Conservation (phyloP, 2,888 invertebrate genomes). For the Drosophila leonis region DNA sequence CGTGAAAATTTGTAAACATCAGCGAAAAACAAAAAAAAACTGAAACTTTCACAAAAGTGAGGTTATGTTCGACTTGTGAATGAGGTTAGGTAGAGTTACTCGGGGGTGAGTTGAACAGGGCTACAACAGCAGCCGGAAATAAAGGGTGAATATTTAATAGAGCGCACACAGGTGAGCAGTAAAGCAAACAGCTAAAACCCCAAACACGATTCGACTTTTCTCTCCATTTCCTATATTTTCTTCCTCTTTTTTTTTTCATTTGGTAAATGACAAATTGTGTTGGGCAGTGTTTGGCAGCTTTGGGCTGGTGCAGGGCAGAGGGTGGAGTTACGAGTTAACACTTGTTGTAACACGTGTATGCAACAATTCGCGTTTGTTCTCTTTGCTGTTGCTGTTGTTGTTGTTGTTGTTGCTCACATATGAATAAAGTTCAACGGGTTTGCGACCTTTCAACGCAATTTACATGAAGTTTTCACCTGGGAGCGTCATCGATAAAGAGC, state of each 20-base stretch:
- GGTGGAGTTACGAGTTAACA: constrained; percentile 56
- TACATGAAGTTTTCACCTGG: constrained; percentile 63
- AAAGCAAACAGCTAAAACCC: constrained; percentile 27
- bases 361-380: constrained; percentile 16
- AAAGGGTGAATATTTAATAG: constrained; percentile 79
- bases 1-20: constrained; percentile 79
- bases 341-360: constrained; percentile 65
- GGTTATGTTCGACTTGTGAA: constrained; percentile 29
- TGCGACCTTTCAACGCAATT: constrained; percentile 74
- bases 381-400: constrained; percentile 6
- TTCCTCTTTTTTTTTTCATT: constrained; percentile 44
- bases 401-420: constrained; percentile 15
- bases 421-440: constrained; percentile 47
- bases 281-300: constrained; percentile 19
- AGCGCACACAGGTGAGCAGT: constrained; percentile 47
- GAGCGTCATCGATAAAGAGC: constrained; percentile 44
- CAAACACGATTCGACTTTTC: constrained; percentile 25
- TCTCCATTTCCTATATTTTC: not conserved
- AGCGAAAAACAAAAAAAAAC: constrained; percentile 61
- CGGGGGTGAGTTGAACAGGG: not conserved
- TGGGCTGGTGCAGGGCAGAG: too few species aligned
- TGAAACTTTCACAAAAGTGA: constrained; percentile 52
- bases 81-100: not conserved
- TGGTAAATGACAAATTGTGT: constrained; percentile 73
- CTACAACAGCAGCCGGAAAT: constrained; percentile 23